These are phyloP conservation scores for Acanthosepion esculentum DNA, from an alignment of 2,888 invertebrate species.

Conservation along the genomic window DNA sequence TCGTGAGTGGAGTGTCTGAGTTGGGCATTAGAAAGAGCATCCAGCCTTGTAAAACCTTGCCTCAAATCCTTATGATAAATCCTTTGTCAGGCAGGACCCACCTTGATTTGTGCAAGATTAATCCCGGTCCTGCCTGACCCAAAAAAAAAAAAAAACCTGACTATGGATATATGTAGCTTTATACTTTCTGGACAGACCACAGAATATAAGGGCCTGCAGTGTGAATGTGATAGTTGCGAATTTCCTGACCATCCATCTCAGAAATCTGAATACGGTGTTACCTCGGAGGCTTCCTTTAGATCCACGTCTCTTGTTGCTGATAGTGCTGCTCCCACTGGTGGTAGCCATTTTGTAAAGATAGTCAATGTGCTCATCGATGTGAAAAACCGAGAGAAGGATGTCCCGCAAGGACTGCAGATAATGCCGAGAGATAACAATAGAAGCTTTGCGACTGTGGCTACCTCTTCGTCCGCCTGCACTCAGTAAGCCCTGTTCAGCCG, in stretches of 20 bases:
- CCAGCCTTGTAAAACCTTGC: no score
- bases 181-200: no score
- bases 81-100: no score
- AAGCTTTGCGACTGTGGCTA: conserved; percentile 45
- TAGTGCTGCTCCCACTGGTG: conserved; percentile 51
- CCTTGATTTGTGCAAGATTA: no score
- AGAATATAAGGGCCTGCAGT: no score
- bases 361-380: conserved; percentile 68
- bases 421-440: conserved; percentile 54
- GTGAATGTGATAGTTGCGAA: no score
- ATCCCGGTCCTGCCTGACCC: no score
- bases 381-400: conserved; percentile 63
- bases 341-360: conserved; percentile 62
- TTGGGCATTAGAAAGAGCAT: no score
- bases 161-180: no score
- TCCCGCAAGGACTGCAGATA: conserved; percentile 64
- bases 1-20: no score
- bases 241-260: not conserved
- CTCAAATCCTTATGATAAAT: no score
- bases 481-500: conserved; percentile 35
- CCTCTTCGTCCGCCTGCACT: not conserved
- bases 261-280: conserved; percentile 51
- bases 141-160: no score
- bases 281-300: conserved; percentile 69
- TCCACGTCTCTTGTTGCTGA: conserved; percentile 57